phyloP scores from a whole-genome alignment of 2,797 vertebrate genomes.

The Zalophus californianus region DNA sequence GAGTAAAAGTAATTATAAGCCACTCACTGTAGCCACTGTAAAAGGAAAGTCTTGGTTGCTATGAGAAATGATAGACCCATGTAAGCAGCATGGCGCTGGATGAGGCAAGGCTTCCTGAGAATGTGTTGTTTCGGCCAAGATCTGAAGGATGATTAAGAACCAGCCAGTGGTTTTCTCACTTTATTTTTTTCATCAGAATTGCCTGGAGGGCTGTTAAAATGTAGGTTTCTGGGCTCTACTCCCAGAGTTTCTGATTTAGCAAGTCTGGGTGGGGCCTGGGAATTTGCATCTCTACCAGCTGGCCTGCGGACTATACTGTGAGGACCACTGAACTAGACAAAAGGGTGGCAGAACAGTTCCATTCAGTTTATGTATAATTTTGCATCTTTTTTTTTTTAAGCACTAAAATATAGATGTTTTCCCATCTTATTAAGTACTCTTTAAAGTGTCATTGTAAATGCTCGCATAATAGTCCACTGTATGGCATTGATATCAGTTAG shows the following conservation, averaged over 20 bases:
- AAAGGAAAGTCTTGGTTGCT: neutral
- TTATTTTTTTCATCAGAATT: neutral
- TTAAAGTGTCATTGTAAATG: neutral
- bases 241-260: neutral
- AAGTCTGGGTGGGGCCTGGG: neutral
- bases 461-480: neutral
- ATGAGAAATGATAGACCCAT: neutral
- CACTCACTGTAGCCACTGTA: neutral
- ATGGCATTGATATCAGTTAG: neutral
- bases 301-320: neutral
- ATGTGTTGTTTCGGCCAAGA: neutral
- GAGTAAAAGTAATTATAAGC: neutral
- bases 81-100: neutral
- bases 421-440: neutral
- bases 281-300: neutral
- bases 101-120: neutral
- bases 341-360: neutral
- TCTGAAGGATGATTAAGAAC: neutral
- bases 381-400: conserved; percentile 7
- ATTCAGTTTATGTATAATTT: neutral
- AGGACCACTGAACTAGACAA: neutral
- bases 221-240: neutral
- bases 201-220: neutral
- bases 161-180: neutral
- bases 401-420: neutral